Percentiles rank a stretch among this genome's conserved stretches.
phyloP scores from a whole-genome alignment of 2,888 invertebrate species.

The Creontiades dilutus region DNA sequence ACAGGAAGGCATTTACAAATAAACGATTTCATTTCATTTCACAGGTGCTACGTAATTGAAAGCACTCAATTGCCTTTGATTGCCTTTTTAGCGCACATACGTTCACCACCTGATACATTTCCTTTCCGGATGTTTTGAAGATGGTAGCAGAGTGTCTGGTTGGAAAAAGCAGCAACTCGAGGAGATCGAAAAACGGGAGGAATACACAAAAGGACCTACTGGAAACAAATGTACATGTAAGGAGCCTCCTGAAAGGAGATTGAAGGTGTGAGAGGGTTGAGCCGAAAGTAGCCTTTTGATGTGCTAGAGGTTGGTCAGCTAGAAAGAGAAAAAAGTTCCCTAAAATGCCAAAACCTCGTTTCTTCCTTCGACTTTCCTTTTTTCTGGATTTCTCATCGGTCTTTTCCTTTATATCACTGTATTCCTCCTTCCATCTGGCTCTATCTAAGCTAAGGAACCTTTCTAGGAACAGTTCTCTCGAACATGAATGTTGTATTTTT shows the following conservation, averaged over 20 bases:
- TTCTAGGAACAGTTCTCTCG: too few relatives aligned
- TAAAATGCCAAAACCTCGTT: background rate
- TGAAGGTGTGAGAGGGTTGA: background rate
- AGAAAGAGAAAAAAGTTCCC: background rate
- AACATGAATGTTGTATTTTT: too few relatives aligned
- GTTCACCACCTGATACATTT: background rate
- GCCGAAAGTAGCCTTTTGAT: background rate
- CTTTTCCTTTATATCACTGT: too few relatives aligned
- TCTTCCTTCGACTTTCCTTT: background rate
- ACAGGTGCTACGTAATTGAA: too few relatives aligned
- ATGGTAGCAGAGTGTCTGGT: background rate
- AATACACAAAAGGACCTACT: background rate
- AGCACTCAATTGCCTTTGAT: too few relatives aligned
- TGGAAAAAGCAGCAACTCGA: background rate
- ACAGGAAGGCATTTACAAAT: too few relatives aligned
- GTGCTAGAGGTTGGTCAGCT: background rate
- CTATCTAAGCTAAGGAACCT: too few relatives aligned
- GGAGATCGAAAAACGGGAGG: background rate
- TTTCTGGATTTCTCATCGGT: background rate
- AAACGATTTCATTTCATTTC: too few relatives aligned
- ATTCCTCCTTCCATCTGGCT: too few relatives aligned
- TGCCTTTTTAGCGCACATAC: background rate
- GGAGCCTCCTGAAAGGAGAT: background rate
- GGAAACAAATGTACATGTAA: background rate
- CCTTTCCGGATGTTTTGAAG: background rate